phyloP scores from a whole-genome alignment of 2,888 invertebrate genomes.

The Seira musarum region DNA sequence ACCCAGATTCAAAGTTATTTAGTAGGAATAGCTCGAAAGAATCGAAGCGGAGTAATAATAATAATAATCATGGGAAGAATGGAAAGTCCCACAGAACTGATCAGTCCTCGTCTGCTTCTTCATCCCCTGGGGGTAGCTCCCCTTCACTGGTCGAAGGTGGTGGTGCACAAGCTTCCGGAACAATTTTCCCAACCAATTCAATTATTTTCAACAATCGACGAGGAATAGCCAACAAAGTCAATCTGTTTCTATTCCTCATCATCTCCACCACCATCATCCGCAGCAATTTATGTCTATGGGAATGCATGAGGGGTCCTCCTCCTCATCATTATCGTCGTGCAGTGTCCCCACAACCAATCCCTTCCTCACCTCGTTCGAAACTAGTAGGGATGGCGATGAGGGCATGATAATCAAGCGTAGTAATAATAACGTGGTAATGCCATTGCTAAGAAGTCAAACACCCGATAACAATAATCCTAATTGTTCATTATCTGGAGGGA shows the following conservation, averaged over 20 bases:
- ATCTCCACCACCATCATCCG: constrained; percentile 26
- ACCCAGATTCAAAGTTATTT: constrained; percentile 62
- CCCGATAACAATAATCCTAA: constrained; percentile 55
- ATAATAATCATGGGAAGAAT: constrained; percentile 55
- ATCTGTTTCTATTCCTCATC: constrained; percentile 4
- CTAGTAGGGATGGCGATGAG: constrained; percentile 23
- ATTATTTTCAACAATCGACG: constrained; percentile 34
- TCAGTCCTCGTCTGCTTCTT: constrained; percentile 58
- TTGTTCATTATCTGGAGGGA: constrained; percentile 58
- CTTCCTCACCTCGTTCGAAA: constrained; percentile 43
- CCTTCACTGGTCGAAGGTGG: constrained; percentile 39
- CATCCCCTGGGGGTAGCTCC: constrained; percentile 57
- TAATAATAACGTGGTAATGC: constrained; percentile 55
- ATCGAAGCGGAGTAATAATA: constrained; percentile 59
- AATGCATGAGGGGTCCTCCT: constrained; percentile 33
- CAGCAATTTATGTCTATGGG: constrained; percentile 32
- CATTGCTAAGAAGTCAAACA: constrained; percentile 47
- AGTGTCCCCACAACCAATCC: neutral
- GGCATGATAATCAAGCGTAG: constrained; percentile 42
- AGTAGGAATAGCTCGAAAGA: constrained; percentile 61
- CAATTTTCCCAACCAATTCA: constrained; percentile 3
- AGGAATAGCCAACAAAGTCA: constrained; percentile 16
- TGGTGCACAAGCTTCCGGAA: constrained; percentile 2
- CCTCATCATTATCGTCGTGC: neutral
- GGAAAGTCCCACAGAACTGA: constrained; percentile 63